phyloP scores from a whole-genome alignment of 92 coral and sea anemone genomes.

The Zoanthus gigantus region DNA sequence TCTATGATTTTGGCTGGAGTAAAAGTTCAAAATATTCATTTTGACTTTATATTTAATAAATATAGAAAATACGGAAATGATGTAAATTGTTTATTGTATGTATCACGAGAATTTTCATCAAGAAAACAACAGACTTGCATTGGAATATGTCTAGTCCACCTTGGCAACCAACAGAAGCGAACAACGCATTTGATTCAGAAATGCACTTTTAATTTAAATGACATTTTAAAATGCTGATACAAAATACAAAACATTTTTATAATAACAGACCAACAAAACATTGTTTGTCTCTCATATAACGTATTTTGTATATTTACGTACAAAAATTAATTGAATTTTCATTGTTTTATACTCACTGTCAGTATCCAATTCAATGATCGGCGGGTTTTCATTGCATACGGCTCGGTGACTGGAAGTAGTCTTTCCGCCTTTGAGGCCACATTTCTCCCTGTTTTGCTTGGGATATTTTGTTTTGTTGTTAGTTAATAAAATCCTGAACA shows the following conservation, averaged over 20 bases:
- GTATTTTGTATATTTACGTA: not conserved
- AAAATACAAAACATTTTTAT: not conserved
- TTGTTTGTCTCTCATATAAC: not conserved
- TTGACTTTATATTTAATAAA: no score
- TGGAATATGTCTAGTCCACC: not conserved
- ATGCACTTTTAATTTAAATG: not conserved
- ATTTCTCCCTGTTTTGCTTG: no score
- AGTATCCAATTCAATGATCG: no score
- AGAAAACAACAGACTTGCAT: not conserved
- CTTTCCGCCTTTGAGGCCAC: no score
- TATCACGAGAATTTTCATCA: not conserved
- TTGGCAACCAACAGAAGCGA: not conserved
- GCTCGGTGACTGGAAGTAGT: no score
- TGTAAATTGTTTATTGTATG: not conserved
- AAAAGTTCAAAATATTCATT: no score
- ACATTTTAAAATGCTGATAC: not conserved
- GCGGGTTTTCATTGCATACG: no score
- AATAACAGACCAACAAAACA: not conserved
- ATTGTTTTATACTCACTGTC: slow-evolving; percentile 17
- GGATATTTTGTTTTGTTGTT: not conserved
- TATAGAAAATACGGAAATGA: no score
- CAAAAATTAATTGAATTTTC: not conserved
- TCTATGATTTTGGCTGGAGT: no score
- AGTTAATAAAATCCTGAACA: not conserved
- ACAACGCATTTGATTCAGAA: slow-evolving; percentile 2